Evolutionary conservation across 1,140 invertebrate species (phyloP), one percentile per base, ranked within the genome.

Genomic region (Drosophila pandora): DNA sequence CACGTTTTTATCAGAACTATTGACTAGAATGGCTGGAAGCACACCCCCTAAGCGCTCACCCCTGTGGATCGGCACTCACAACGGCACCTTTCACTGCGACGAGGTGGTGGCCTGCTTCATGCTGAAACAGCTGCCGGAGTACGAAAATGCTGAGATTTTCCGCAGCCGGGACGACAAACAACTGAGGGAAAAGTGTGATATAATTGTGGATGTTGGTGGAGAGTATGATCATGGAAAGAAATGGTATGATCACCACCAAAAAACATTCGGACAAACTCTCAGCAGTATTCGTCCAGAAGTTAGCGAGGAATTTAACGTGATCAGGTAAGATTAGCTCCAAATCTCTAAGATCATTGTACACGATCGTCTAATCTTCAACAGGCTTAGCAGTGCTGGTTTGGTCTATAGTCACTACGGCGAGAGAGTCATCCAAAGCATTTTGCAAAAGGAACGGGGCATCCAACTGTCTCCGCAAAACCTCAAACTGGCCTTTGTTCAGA

Each of bases 161-260:
- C 94, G 98, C 92, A 95, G 94, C 37, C 88, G 94, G 54, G 92
- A 95, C 78, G 59, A 73, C 39, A 85, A 92, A 8, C 87, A 96
- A 67, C 93, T 99, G 43, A 93, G 96, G 10, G 94, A 94, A 4
- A 88, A 81, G n/a, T 99, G 98, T 93, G 97, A 99, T 90, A 95
- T 99, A 76, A 97, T 99, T 21, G 95, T 99, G 3, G 99, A 99
- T 93, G 98, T 99, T 25, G 99, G 99, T n/a, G 95, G 94, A 5
- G 94, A 95, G 13, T 99, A 96, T 92, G 94, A 99, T 93, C 95
- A 95, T 50, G 90, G 92, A 2, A 95, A 88, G 48, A 93, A 96
- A 65, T 93, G 96, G 80, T 99, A 96, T 93, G 99, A 99, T 93
- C 99, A 99, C 93, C 99, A 99, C 92, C 98, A 99, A 92, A 95